These are phyloP conservation scores for Antheraea pernyi DNA, from an alignment of 1,140 invertebrate genomes.

Conservation along the genomic window DNA sequence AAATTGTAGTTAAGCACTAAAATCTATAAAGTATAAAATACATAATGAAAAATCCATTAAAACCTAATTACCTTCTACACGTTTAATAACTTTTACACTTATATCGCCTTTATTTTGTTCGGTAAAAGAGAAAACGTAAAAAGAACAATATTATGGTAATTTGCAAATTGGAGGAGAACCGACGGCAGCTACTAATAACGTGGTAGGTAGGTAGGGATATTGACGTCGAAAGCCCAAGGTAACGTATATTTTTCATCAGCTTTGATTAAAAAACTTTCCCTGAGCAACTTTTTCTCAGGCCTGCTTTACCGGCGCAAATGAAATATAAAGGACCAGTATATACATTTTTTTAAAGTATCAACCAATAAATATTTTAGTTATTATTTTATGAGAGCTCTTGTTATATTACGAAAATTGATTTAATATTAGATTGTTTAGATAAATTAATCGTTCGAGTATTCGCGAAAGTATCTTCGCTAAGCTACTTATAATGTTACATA, in stretches of 20 bases:
- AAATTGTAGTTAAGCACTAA: no score
- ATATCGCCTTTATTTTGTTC: background rate
- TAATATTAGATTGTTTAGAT: no score
- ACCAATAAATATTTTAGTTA: constrained; percentile 1
- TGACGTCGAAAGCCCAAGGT: constrained; percentile 21
- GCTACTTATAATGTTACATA: background rate
- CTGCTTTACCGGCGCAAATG: constrained; percentile 30
- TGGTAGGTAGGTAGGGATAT: constrained; percentile 7
- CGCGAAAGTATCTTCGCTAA: background rate
- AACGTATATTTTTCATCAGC: constrained; percentile 44
- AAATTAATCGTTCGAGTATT: background rate
- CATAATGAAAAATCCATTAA: no score
- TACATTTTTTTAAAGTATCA: constrained; percentile 6
- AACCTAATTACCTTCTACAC: background rate
- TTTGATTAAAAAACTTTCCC: constrained; percentile 53
- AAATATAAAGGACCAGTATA: constrained; percentile 35
- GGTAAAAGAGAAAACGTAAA: background rate
- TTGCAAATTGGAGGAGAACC: background rate
- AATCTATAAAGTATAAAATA: no score
- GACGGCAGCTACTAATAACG: constrained; percentile 16
- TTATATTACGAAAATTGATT: background rate
- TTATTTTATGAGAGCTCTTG: background rate
- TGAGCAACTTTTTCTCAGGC: constrained; percentile 30
- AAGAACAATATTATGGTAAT: constrained; percentile 3
- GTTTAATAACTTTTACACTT: background rate